These are phyloP conservation scores for Squalus acanthias DNA, from an alignment of 2,797 vertebrate genomes.

Conservation along the genomic window DNA sequence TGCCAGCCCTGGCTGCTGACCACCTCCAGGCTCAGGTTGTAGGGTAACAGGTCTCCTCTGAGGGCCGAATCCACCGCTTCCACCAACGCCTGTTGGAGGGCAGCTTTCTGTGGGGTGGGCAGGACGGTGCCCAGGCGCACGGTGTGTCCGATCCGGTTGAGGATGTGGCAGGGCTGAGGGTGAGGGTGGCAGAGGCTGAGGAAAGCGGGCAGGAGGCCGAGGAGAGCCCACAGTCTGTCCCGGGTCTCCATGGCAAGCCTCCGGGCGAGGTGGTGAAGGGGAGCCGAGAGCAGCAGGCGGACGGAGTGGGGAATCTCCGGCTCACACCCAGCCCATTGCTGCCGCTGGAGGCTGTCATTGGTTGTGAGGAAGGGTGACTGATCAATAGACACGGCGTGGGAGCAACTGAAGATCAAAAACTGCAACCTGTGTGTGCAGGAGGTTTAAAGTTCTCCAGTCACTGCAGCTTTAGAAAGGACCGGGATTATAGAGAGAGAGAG, in stretches of 20 bases:
- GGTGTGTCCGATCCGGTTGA: slow-evolving; percentile 61
- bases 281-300: too few species aligned
- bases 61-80: slow-evolving; percentile 62
- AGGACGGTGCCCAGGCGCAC: slow-evolving; percentile 75
- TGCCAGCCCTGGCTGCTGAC: slow-evolving; percentile 57
- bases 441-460: neutral
- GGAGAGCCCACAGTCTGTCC: neutral
- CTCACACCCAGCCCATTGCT: neutral
- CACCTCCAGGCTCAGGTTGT: slow-evolving; percentile 77
- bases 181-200: slow-evolving; percentile 58
- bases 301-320: neutral
- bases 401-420: neutral
- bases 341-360: slow-evolving; percentile 39
- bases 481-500: slow-evolving; percentile 39
- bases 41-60: slow-evolving; percentile 60
- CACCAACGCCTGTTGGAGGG: slow-evolving; percentile 54
- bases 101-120: slow-evolving; percentile 55
- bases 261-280: too few species aligned
- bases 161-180: slow-evolving; percentile 75
- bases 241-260: neutral
- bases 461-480: neutral
- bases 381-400: slow-evolving; percentile 35
- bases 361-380: slow-evolving; percentile 36
- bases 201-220: slow-evolving; percentile 49
- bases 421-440: slow-evolving; percentile 33